Percentiles rank a stretch among this genome's conserved stretches.
Conservation (phyloP, 2,888 invertebrate species). For the Agriopis marginaria region DNA sequence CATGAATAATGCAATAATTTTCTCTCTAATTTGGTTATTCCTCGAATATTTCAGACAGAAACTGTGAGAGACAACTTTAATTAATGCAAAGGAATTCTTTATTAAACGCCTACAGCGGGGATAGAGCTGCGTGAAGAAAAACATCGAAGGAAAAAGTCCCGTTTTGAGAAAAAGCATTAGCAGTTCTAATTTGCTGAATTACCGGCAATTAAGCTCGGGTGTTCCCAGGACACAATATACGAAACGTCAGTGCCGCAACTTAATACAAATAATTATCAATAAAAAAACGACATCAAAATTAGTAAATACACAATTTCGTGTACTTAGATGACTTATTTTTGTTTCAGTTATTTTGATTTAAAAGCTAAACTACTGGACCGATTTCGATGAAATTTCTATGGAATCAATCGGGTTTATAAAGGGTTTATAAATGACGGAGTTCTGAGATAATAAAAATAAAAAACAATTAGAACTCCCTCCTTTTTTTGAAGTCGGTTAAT, state of each 20-base stretch:
- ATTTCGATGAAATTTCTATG: no score
- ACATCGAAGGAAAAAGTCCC: conserved; percentile 6
- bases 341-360: no score
- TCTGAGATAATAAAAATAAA: no score
- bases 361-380: no score
- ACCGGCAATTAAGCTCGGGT: conserved; percentile 29
- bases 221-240: background rate
- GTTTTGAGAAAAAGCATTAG: conserved; percentile 32
- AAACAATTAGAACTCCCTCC: no score
- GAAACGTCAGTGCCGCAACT: conserved; percentile 5
- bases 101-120: conserved; percentile 15
- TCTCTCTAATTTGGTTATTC: conserved; percentile 31
- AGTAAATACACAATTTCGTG: no score
- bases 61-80: conserved; percentile 31
- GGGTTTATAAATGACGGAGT: no score
- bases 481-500: no score
- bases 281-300: no score
- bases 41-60: conserved; percentile 27
- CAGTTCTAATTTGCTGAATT: conserved; percentile 31
- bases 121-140: conserved; percentile 15
- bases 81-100: conserved; percentile 34
- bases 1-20: conserved; percentile 35
- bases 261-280: background rate
- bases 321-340: no score
- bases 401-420: no score